Conservation (phyloP, 2,888 invertebrate genomes). For the Sesia apiformis region DNA sequence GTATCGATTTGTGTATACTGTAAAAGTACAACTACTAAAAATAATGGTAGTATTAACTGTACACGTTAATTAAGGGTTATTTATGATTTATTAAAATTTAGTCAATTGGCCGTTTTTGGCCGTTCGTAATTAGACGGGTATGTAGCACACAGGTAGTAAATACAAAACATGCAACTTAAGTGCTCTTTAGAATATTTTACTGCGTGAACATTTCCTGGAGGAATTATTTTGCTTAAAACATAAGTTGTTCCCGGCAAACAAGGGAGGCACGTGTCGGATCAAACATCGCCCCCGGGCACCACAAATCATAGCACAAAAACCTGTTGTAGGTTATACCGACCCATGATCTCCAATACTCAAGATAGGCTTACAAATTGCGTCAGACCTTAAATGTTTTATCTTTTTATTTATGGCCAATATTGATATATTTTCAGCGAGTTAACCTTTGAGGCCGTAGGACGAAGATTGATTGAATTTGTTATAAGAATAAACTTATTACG, state of each 20-base stretch:
- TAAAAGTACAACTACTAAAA: too few species aligned
- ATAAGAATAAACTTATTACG: too few species aligned
- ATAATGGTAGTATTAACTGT: too few species aligned
- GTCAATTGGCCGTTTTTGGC: too few species aligned
- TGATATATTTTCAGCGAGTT: background rate
- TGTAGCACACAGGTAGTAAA: background rate
- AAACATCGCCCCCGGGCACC: slow-evolving; percentile 57
- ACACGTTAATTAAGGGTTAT: too few species aligned
- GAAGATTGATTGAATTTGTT: background rate
- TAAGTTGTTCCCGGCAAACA: slow-evolving; percentile 51
- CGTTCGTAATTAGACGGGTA: too few species aligned
- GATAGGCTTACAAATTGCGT: slow-evolving; percentile 66
- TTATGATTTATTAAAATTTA: too few species aligned
- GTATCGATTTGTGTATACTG: too few species aligned
- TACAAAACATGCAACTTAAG: background rate
- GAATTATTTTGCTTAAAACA: slow-evolving; percentile 55
- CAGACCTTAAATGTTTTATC: slow-evolving; percentile 65
- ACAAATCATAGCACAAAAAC: slow-evolving; percentile 70
- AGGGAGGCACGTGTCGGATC: slow-evolving; percentile 57
- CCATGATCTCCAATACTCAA: slow-evolving; percentile 50
- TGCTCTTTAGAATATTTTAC: slow-evolving; percentile 8
- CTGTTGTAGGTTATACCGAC: slow-evolving; percentile 64
- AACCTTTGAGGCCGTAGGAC: background rate
- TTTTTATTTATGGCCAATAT: slow-evolving; percentile 51
- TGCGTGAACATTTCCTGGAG: slow-evolving; percentile 26